phyloP scores from a whole-genome alignment of 2,797 vertebrate genomes.

The Cetoscarus ocellatus region DNA sequence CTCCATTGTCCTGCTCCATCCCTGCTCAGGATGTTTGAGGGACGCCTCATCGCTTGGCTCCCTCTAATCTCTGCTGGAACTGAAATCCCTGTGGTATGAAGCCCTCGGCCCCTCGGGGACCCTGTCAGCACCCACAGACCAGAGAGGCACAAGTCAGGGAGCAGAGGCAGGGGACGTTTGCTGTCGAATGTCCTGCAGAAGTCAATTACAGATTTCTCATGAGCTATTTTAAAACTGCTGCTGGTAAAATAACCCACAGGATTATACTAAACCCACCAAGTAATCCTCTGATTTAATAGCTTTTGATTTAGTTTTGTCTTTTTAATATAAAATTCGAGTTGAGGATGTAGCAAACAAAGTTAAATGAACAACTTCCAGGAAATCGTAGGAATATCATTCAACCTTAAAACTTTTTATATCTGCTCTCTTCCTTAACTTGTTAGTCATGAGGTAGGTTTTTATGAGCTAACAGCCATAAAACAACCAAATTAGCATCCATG shows the following conservation, averaged over 20 bases:
- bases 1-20: conserved; percentile 75
- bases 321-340: conserved; percentile 64
- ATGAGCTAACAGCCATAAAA: conserved; percentile 8
- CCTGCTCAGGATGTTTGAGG: conserved; percentile 80
- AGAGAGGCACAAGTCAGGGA: conserved; percentile 40
- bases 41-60: conserved; percentile 73
- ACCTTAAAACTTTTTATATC: conserved; percentile 9
- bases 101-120: conserved; percentile 52
- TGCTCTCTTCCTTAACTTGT: conserved; percentile 1
- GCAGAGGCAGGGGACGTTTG: conserved; percentile 41
- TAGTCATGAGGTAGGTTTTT: neutral
- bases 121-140: conserved; percentile 38
- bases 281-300: conserved; percentile 75
- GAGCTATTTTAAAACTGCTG: conserved; percentile 69
- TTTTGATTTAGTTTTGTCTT: conserved; percentile 70
- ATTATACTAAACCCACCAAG: conserved; percentile 66
- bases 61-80: conserved; percentile 81
- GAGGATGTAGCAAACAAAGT: conserved; percentile 44
- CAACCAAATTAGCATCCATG: conserved; percentile 13
- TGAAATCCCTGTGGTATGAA: conserved; percentile 63
- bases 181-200: conserved; percentile 56
- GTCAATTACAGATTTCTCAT: conserved; percentile 74
- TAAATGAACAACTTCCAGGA: conserved; percentile 42
- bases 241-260: conserved; percentile 65
- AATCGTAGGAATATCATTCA: conserved; percentile 18